phyloP scores from a whole-genome alignment of 1,140 invertebrate species.

The Brachionus calyciflorus region DNA sequence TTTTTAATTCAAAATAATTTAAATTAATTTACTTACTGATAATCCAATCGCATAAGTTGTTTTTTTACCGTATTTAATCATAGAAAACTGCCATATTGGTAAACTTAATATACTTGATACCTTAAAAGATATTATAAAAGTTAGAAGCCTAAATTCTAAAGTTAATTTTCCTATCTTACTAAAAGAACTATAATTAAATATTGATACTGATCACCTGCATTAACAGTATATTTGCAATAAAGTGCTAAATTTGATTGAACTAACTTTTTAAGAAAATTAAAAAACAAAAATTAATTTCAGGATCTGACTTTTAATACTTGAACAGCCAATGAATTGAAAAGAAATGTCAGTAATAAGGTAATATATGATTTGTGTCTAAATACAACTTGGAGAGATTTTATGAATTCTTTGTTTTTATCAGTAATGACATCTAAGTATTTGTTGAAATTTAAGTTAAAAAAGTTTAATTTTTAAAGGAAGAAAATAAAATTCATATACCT shows the following conservation, averaged over 20 bases:
- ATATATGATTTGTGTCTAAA: slow-evolving; percentile 53
- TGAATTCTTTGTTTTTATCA: slow-evolving; percentile 50
- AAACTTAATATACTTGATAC: slow-evolving; percentile 52
- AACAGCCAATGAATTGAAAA: slow-evolving; percentile 55
- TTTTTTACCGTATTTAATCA: slow-evolving; percentile 55
- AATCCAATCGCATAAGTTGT: slow-evolving; percentile 54
- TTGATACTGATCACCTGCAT: slow-evolving; percentile 53
- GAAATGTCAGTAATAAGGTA: slow-evolving; percentile 52
- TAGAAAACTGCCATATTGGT: slow-evolving; percentile 54
- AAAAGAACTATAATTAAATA: slow-evolving; percentile 53
- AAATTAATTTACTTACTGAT: slow-evolving; percentile 53
- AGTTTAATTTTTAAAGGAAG: too few relatives aligned
- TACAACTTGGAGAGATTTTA: slow-evolving; percentile 51
- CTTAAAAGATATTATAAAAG: slow-evolving; percentile 48
- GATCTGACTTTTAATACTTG: slow-evolving; percentile 50
- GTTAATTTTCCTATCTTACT: slow-evolving; percentile 49
- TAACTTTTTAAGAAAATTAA: slow-evolving; percentile 50
- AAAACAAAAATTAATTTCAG: not conserved
- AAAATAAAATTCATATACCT: too few relatives aligned
- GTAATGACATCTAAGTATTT: slow-evolving; percentile 44
- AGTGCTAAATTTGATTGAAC: slow-evolving; percentile 58
- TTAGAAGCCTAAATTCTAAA: not conserved
- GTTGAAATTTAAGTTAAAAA: too few relatives aligned
- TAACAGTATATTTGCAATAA: slow-evolving; percentile 53
- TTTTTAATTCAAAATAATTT: slow-evolving; percentile 47